Base-by-base conservation (phyloP, 2,888 invertebrate genomes). In the Heliconius hortense region DNA sequence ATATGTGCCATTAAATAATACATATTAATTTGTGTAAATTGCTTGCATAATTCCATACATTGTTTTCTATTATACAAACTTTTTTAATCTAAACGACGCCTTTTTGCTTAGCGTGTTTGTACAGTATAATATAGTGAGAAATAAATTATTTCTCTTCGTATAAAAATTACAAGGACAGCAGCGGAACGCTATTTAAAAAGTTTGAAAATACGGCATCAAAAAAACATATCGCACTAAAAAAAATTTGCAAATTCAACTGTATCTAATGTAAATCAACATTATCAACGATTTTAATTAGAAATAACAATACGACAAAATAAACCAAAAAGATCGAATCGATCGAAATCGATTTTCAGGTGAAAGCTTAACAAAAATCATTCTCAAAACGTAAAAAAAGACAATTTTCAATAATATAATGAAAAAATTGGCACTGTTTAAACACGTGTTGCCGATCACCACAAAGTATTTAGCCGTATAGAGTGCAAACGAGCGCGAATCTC, bases 341-440 rank as follows among this genome's bases (percentile, higher is more conserved):
- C 31, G 5, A 31, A 21, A 21, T 13, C 13, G 1, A 28, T 31
- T 48, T 53, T 28, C 2, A 68, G n/a, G n/a, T n/a, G 31, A 69
- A 69, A 69, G 15, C 26, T 67, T 1, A 18, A 24, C 8, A 67
- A 43, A 26, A 43, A 8, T 18, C n/a, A 24, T 60, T n/a, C 15
- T 24, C 13, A 26, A 21, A 48, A 18, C 48, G 15, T 15, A 48
- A 21, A 21, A 39, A 18, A 48, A 68, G 21, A 26, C 21, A 11
- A 48, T 28, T 68, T 68, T 21, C 68, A 48, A n/a, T 28, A 68
- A 53, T 68, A 48, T 8, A n/a, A 69, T 31, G 31, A 18, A 63
- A 63, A 68, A 69, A 69, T 56, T 31, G 70, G 63, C 68, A 69
- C 10, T 74, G 69, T 70, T 69, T 74, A 62, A 48, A 43, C 73